Evolutionary conservation across 2,113 vertebrate species (phyloP), one percentile per base, ranked within the genome.

Genomic region (Ariopsis seemanni): DNA sequence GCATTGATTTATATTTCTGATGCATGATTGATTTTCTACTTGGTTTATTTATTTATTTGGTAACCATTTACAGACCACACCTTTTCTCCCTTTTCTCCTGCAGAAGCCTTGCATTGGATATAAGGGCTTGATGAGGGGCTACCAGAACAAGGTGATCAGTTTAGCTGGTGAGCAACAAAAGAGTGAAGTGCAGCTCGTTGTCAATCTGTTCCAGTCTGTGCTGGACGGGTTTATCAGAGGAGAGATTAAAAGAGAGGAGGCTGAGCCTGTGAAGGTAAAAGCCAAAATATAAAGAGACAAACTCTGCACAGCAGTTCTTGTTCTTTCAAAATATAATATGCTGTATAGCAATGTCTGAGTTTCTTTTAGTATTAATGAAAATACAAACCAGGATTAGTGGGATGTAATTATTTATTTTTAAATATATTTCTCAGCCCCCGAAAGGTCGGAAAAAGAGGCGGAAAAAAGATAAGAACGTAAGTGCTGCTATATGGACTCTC

Each of bases 131-230:
- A 97, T 98, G 96, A 96, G 96, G 60, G 94, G 97, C 92, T 99
- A 97, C 93, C 96, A 99, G 93, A 97, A 97, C 30, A 96, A 96
- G 6, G 96, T 99, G 89, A 95, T 91, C 91, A 95, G 95, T 90
- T 94, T 99, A 91, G 97, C 97, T 0, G 93, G 95, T 0, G 96
- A 97, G 89, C 94, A 93, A 6, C 95, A 97, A 93, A 97, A 97
- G 91, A 92, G 90, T 0, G 98, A 99, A 87, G 94, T 98, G 69
- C 97, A 97, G 42, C 95, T 98, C 27, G 98, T 99, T 86, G 96
- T 99, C 87, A 99, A 99, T 91, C 95, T 99, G 74, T 99, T 99
- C 94, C 97, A 99, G 87, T 98, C 98, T 0, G 96, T 99, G 90
- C 94, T 99, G 82, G 98, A 99, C 4, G 98, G 98, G 52, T 99